A percentile compares a stretch with the other conserved stretches of the same genome.
These are phyloP conservation scores for Pyrrhosoma nymphula DNA, from an alignment of 2,888 invertebrate species.

Conservation along the genomic window DNA sequence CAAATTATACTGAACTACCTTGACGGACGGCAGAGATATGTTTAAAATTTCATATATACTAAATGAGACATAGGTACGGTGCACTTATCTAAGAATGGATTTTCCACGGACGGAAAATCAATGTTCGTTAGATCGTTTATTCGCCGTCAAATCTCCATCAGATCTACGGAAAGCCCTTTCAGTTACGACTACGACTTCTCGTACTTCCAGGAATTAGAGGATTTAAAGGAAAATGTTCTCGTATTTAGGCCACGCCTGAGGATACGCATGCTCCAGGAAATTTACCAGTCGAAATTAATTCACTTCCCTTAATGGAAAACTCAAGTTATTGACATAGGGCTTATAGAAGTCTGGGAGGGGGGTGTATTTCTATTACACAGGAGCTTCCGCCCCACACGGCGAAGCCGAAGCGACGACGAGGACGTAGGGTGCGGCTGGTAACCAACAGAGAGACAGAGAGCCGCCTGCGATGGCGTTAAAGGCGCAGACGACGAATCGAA, in stretches of 20 bases:
- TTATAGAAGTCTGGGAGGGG: neutral
- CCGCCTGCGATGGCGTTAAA: neutral
- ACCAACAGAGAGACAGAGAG: neutral
- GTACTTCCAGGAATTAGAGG: neutral
- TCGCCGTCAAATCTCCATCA: too few species aligned
- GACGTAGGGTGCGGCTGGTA: neutral
- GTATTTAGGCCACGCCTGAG: neutral
- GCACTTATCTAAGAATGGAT: too few species aligned
- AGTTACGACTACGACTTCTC: neutral
- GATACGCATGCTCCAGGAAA: neutral
- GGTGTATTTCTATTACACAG: neutral
- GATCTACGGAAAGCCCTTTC: neutral
- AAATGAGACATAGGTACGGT: too few species aligned
- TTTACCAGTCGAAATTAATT: neutral
- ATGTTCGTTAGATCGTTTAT: too few species aligned
- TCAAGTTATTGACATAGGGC: neutral
- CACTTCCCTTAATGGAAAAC: slow-evolving; percentile 22
- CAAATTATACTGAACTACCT: too few species aligned
- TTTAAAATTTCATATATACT: too few species aligned
- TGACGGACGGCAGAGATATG: too few species aligned
- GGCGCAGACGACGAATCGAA: slow-evolving; percentile 26
- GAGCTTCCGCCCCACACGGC: neutral
- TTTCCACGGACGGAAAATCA: too few species aligned
- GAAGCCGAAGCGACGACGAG: neutral
- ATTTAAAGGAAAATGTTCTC: neutral